Percentiles rank a stretch among this genome's conserved stretches.
These are phyloP conservation scores for Thaumatotibia leucotreta DNA, from an alignment of 1,140 invertebrate genomes.

Conservation along the genomic window DNA sequence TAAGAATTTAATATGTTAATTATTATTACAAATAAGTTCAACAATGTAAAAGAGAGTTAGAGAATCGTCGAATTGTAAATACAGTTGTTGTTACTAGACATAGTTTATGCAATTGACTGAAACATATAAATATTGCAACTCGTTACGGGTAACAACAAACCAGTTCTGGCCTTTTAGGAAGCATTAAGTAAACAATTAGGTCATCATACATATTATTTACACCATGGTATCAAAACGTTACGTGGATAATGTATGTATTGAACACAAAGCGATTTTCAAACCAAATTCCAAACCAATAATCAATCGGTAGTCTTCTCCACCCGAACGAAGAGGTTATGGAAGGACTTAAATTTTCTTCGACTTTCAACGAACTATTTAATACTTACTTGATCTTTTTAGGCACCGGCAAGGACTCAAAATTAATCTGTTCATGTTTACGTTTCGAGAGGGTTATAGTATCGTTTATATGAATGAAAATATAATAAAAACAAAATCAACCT, in stretches of 20 bases:
- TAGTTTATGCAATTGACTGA: neutral
- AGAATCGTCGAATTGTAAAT: neutral
- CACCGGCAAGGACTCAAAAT: constrained; percentile 57
- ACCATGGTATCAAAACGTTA: neutral
- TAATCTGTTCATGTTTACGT: constrained; percentile 60
- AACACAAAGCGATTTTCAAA: neutral
- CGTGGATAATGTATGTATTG: neutral
- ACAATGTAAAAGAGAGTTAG: neutral
- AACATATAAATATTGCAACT: neutral
- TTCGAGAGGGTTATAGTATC: constrained; percentile 22
- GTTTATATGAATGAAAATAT: constrained; percentile 46
- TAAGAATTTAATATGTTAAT: neutral
- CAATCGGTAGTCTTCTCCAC: neutral
- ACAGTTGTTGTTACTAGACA: neutral
- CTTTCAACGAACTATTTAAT: neutral
- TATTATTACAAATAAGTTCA: neutral
- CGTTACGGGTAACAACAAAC: neutral
- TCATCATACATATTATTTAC: neutral
- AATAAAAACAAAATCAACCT: constrained; percentile 71
- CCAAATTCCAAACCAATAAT: neutral
- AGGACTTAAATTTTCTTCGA: neutral
- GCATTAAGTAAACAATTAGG: neutral
- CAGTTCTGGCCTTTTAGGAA: neutral
- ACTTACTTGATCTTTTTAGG: constrained; percentile 63
- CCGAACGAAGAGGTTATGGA: constrained; percentile 7